phyloP scores from a whole-genome alignment of 2,888 invertebrate genomes.

The Phorcus lineatus region DNA sequence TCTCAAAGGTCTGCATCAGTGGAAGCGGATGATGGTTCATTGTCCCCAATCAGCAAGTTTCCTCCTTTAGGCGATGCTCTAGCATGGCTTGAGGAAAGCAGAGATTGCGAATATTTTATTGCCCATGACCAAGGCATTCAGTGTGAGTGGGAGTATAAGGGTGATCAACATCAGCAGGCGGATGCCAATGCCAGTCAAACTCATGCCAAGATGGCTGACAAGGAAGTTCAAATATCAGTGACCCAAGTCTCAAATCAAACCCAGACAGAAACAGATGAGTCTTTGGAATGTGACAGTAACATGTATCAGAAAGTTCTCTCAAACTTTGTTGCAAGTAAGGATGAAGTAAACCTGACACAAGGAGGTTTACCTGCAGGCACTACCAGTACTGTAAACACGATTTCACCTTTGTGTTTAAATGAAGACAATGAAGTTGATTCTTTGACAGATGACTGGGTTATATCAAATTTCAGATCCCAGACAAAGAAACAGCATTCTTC shows the following conservation, averaged over 20 bases:
- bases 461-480: neutral
- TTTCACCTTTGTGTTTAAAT: neutral
- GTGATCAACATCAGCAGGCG: too few species aligned
- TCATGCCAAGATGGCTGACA: too few species aligned
- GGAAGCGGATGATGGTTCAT: conserved; percentile 45
- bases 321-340: neutral
- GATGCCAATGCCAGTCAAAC: too few species aligned
- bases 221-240: too few species aligned
- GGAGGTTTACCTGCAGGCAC: too few species aligned
- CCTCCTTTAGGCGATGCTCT: conserved; percentile 39
- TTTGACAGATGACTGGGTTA: neutral
- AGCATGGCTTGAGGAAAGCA: conserved; percentile 33
- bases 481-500: neutral
- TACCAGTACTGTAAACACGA: neutral
- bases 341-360: neutral
- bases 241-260: too few species aligned
- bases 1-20: conserved; percentile 1
- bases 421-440: neutral
- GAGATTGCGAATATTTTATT: conserved; percentile 42
- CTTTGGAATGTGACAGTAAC: neutral
- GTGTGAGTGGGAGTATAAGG: conserved; percentile 33
- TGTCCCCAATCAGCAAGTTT: conserved; percentile 47
- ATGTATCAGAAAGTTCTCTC: neutral
- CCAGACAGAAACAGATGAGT: neutral
- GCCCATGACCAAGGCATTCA: conserved; percentile 51